phyloP scores from a whole-genome alignment of 2,888 invertebrate species.

The Druceiella hillmani region DNA sequence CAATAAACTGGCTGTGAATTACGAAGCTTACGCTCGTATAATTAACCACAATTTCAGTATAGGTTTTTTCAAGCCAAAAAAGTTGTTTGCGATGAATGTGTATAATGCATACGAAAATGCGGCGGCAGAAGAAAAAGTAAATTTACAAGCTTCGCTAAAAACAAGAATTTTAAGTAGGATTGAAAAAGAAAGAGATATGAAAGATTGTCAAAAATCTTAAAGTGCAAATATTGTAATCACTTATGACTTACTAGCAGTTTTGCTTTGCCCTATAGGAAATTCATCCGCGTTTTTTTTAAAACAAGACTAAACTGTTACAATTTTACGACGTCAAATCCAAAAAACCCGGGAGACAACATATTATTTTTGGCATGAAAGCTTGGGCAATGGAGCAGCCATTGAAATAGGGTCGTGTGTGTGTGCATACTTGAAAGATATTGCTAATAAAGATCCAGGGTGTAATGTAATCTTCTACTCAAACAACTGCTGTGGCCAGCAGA shows the following conservation, averaged over 20 bases:
- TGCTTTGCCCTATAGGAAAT: constrained; percentile 27
- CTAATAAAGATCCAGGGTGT: constrained; percentile 9
- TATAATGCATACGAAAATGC: constrained; percentile 26
- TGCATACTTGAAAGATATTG: constrained; percentile 13
- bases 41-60: constrained; percentile 28
- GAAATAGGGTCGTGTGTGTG: constrained; percentile 25
- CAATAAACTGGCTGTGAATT: constrained; percentile 25
- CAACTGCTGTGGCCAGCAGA: constrained; percentile 13
- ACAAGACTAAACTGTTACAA: constrained; percentile 19
- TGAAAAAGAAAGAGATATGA: constrained; percentile 26
- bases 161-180: constrained; percentile 21
- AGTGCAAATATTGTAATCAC: constrained; percentile 19
- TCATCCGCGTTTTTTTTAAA: constrained; percentile 27
- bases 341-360: constrained; percentile 19
- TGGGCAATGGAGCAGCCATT: constrained; percentile 20
- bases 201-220: constrained; percentile 15
- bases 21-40: constrained; percentile 25
- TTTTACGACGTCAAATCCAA: constrained; percentile 18
- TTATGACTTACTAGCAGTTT: constrained; percentile 29
- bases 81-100: constrained; percentile 28
- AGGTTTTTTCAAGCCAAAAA: constrained; percentile 26
- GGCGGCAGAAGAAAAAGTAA: constrained; percentile 20
- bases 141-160: constrained; percentile 20
- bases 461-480: constrained; percentile 14
- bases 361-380: constrained; percentile 16